These are phyloP conservation scores for Trididemnum nubilum DNA, from an alignment of 23 tunicate genomes.

Conservation along the genomic window DNA sequence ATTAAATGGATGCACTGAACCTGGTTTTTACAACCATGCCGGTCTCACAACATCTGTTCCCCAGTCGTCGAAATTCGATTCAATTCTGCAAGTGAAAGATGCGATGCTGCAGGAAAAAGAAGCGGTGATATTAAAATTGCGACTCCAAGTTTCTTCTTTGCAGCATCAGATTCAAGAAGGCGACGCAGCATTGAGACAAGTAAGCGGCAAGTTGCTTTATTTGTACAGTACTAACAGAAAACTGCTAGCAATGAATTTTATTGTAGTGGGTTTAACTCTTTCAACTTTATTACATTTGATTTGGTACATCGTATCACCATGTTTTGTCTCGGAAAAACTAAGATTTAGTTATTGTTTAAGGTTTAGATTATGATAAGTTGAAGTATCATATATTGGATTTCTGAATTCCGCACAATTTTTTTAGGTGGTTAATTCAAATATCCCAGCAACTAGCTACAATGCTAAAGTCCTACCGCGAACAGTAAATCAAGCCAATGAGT, in stretches of 20 bases:
- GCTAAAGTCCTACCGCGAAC: not conserved
- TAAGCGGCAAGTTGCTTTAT: too few species aligned
- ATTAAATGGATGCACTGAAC: constrained; percentile 1
- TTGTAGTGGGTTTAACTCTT: too few species aligned
- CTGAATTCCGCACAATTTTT: not conserved
- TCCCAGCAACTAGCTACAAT: not conserved
- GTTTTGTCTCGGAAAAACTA: too few species aligned
- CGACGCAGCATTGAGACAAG: constrained; percentile 59
- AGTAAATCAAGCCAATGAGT: not conserved
- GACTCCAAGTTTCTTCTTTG: constrained; percentile 59
- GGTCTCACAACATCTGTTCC: not conserved
- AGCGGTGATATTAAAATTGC: constrained; percentile 66
- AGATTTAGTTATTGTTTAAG: too few species aligned
- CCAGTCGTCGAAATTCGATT: constrained; percentile 55
- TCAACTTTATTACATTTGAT: too few species aligned
- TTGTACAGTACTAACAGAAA: too few species aligned
- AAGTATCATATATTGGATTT: too few species aligned
- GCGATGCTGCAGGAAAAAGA: constrained; percentile 82
- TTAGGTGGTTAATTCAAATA: constrained; percentile 7
- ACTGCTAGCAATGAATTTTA: not conserved
- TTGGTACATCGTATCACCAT: too few species aligned
- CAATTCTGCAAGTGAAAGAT: constrained; percentile 71
- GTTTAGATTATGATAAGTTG: too few species aligned
- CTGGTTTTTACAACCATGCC: not conserved
- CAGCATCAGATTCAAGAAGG: constrained; percentile 74